Percentiles rank a stretch among this genome's conserved stretches.
Conservation (phyloP, 92 coral and sea anemone species). For the Heteractis magnifica region DNA sequence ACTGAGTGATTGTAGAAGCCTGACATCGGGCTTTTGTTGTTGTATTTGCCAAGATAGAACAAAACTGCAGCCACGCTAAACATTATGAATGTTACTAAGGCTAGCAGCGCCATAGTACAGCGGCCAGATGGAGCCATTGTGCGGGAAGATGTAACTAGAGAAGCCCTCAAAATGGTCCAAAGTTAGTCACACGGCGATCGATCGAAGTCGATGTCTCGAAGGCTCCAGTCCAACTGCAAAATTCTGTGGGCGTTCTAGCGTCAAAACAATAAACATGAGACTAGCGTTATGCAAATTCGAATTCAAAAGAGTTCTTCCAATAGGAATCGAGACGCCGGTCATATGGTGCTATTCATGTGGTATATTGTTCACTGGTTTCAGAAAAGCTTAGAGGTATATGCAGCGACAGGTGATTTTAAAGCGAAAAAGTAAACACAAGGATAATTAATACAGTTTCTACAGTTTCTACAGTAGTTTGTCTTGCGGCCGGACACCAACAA, state of each 20-base stretch:
- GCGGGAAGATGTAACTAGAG: background rate
- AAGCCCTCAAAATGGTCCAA: background rate
- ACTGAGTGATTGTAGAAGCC: conserved; percentile 65
- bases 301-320: conserved; percentile 27
- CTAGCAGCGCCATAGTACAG: conserved; percentile 58
- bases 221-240: conserved; percentile 29
- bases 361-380: conserved; percentile 24
- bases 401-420: conserved; percentile 15
- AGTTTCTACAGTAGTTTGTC: background rate
- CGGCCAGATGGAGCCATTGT: conserved; percentile 52
- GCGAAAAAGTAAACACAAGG: conserved; percentile 11
- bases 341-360: conserved; percentile 18
- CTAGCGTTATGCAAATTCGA: conserved; percentile 28
- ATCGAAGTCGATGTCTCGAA: conserved; percentile 23
- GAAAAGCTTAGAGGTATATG: conserved; percentile 3
- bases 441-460: conserved; percentile 12
- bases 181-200: conserved; percentile 2
- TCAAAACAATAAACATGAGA: conserved; percentile 36
- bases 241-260: conserved; percentile 39
- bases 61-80: conserved; percentile 76
- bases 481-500: background rate
- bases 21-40: conserved; percentile 59
- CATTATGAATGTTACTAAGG: conserved; percentile 60
- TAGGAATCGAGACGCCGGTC: background rate
- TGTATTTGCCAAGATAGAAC: conserved; percentile 77